These are phyloP conservation scores for Eurytoma adleriae DNA, from an alignment of 2,888 invertebrate genomes.

Conservation along the genomic window DNA sequence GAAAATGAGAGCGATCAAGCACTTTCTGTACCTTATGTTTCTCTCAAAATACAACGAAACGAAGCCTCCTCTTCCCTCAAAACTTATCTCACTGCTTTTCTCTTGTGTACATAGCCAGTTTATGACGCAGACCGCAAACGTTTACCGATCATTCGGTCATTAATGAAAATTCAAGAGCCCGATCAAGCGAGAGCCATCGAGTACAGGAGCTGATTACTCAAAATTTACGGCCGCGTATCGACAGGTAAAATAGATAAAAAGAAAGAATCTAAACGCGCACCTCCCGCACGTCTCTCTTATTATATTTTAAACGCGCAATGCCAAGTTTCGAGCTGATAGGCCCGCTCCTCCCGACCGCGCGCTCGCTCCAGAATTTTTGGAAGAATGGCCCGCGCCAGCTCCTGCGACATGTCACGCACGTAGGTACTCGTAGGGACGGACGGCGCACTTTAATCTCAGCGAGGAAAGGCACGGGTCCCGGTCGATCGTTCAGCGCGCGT, in stretches of 20 bases:
- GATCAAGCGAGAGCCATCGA: too few species aligned
- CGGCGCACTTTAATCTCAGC: background rate
- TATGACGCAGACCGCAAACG: too few species aligned
- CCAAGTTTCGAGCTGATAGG: conserved; percentile 10
- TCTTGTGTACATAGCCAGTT: too few species aligned
- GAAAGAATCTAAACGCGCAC: too few species aligned
- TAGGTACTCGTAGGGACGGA: background rate
- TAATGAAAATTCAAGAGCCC: too few species aligned
- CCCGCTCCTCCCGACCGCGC: background rate
- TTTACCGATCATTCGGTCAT: background rate
- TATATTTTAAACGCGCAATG: conserved; percentile 13
- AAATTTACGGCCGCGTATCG: too few species aligned
- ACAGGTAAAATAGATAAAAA: background rate
- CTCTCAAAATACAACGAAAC: background rate
- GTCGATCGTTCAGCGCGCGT: background rate
- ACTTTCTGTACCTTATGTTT: conserved; percentile 10
- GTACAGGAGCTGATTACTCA: too few species aligned
- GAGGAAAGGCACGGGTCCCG: background rate
- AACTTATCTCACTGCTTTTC: too few species aligned
- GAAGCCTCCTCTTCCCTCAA: background rate
- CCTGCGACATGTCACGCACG: conserved; percentile 12
- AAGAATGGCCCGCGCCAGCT: background rate
- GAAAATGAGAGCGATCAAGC: conserved; percentile 9
- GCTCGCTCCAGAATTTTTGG: background rate
- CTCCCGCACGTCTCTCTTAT: background rate